phyloP scores from a whole-genome alignment of 2,113 vertebrate genomes.

The Rhadina sibilatrix region DNA sequence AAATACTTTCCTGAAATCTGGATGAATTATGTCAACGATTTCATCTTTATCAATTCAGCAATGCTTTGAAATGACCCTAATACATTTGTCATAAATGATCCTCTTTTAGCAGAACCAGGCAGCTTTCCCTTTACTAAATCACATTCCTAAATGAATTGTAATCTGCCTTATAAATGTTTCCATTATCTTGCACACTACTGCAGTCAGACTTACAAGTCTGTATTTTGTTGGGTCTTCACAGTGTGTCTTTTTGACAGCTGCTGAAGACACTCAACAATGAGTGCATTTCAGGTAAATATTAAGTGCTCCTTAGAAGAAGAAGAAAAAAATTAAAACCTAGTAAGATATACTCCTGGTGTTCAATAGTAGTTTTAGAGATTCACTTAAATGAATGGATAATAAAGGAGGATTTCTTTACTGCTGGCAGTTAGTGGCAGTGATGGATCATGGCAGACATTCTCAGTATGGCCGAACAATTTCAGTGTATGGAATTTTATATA shows the following conservation, averaged over 20 bases:
- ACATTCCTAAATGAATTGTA: slow-evolving; percentile 20
- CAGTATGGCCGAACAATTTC: slow-evolving; percentile 71
- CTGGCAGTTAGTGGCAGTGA: slow-evolving; percentile 72
- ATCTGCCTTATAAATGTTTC: slow-evolving; percentile 25
- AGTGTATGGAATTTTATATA: slow-evolving; percentile 71
- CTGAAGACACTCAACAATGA: neutral
- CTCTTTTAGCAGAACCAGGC: slow-evolving; percentile 33
- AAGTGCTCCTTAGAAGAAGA: slow-evolving; percentile 3
- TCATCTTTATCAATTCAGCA: slow-evolving; percentile 41
- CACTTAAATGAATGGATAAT: slow-evolving; percentile 50
- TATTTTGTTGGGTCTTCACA: neutral
- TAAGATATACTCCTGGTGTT: slow-evolving; percentile 30
- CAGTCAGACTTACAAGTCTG: neutral
- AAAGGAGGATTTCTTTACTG: slow-evolving; percentile 55
- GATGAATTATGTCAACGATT: slow-evolving; percentile 36
- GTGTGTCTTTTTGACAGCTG: neutral
- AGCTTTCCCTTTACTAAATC: slow-evolving; percentile 26
- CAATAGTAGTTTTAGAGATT: slow-evolving; percentile 61
- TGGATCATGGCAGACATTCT: slow-evolving; percentile 59
- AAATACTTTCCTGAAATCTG: slow-evolving; percentile 53
- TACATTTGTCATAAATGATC: slow-evolving; percentile 37
- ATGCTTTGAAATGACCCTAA: slow-evolving; percentile 37
- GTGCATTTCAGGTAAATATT: slow-evolving; percentile 24
- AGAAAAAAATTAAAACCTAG: slow-evolving; percentile 56
- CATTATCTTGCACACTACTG: neutral